Evolutionary conservation across 2,888 invertebrate species (phyloP), one percentile per base, ranked within the genome.

Genomic region (Teleogryllus oceanicus): DNA sequence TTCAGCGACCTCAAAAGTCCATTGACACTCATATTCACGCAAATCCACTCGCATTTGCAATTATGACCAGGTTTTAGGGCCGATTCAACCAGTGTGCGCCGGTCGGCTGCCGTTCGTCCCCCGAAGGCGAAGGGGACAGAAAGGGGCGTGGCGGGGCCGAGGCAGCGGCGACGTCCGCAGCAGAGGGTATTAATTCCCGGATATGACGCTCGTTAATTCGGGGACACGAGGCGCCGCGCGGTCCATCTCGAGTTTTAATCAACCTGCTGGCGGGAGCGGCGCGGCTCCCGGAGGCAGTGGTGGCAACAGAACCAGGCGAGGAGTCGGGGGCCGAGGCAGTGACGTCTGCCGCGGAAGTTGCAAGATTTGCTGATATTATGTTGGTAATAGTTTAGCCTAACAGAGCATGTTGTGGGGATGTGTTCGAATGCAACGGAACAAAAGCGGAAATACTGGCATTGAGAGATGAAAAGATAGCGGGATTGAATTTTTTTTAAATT

Each of bases 181-280:
- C 62, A 62, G n/a, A 62, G 62, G 62, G 62, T 13, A 62, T 18
- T 62, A 62, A 62, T 62, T 62, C 62, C 62, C 62, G 62, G 62
- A 62, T 62, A 62, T 62, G 62, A 62, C 62, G 62, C 62, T 62
- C 62, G 62, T 62, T 62, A 62, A 62, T 62, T 62, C 62, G 62
- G 62, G 62, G 62, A 62, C 62, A 62, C 62, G 62, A n/a, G 62
- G n/a, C 62, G 62, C 62, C 4, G 62, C 62, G n/a, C 62, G 62
- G 16, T 18, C 16, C 62, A 62, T 62, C 62, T 62, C 62, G 62
- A 62, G 62, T 62, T 62, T 62, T 62, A 62, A 62, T 62, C 62
- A 62, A 62, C 62, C 62, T 62, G 62, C 62, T 62, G 62, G 16
- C n/a, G 62, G 24, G 24, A 4, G 24, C 24, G 24, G 24, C 24